phyloP scores from a whole-genome alignment of 1,140 invertebrate species.

The Drosophila ogumai region DNA sequence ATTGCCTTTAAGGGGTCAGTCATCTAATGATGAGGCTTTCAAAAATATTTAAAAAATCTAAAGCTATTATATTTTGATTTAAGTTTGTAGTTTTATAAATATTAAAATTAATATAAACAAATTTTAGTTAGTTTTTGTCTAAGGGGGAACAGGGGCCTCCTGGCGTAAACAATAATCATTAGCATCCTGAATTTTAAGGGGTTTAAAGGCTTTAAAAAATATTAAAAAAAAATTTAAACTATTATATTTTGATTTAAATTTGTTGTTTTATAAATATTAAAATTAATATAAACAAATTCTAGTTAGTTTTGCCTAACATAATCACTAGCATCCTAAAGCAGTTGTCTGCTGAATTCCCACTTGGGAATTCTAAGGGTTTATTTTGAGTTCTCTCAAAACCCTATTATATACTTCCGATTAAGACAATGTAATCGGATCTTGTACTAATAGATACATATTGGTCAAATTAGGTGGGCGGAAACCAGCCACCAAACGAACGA shows the following conservation, averaged over 20 bases:
- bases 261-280: too few species aligned
- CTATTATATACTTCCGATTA: neutral
- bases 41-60: too few species aligned
- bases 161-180: too few species aligned
- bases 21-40: neutral
- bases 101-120: too few species aligned
- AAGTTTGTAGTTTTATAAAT: too few species aligned
- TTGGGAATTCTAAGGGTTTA: neutral
- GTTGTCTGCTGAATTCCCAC: neutral
- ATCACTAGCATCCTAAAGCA: neutral
- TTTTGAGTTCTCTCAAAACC: neutral
- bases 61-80: neutral
- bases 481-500: neutral
- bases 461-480: slow-evolving; percentile 33
- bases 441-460: slow-evolving; percentile 9
- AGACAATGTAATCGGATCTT: slow-evolving; percentile 3
- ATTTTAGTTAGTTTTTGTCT: too few species aligned
- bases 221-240: too few species aligned
- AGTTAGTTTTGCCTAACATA: neutral
- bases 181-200: too few species aligned
- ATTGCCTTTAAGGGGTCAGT: neutral
- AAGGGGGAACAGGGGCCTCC: too few species aligned
- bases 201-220: too few species aligned
- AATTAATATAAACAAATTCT: neutral
- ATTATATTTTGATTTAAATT: too few species aligned